Evolutionary conservation across 2,888 invertebrate species (phyloP).

Genomic region (Lochmaea crataegi): DNA sequence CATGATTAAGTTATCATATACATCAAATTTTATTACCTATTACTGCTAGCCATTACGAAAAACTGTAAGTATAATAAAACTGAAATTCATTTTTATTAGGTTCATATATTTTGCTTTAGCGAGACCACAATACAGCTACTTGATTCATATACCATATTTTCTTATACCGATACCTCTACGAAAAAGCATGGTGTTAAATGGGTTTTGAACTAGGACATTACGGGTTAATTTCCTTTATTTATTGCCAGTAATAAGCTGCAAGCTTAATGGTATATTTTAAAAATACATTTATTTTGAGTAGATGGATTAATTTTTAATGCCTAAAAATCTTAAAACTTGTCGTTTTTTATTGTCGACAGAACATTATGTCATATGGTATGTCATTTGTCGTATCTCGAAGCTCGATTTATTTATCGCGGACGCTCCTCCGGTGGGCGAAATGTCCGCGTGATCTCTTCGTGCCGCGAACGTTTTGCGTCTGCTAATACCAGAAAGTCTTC

Average conservation of each 20-base stretch:
- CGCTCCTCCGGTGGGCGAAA: too few species aligned
- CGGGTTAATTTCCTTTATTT: neutral
- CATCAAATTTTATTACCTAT: neutral
- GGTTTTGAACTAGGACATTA: neutral
- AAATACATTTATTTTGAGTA: neutral
- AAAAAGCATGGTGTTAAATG: neutral
- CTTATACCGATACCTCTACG: neutral
- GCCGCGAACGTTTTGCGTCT: too few species aligned
- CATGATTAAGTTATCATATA: neutral
- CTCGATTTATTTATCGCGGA: too few species aligned
- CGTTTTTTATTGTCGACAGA: too few species aligned
- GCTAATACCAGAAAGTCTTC: too few species aligned
- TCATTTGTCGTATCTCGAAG: too few species aligned
- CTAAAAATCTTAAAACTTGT: too few species aligned
- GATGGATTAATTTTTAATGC: neutral
- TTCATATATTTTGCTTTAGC: slow-evolving; percentile 2
- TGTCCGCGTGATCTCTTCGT: too few species aligned
- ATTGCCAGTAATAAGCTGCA: neutral
- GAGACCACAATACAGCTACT: neutral
- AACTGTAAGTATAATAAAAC: slow-evolving; percentile 4
- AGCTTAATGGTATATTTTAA: neutral
- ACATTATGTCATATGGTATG: too few species aligned
- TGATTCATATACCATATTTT: slow-evolving; percentile 7
- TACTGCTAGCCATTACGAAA: neutral
- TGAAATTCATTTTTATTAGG: slow-evolving; percentile 2